Evolutionary conservation across 2,113 vertebrate species (phyloP).

Genomic region (Spermophilus dauricus): DNA sequence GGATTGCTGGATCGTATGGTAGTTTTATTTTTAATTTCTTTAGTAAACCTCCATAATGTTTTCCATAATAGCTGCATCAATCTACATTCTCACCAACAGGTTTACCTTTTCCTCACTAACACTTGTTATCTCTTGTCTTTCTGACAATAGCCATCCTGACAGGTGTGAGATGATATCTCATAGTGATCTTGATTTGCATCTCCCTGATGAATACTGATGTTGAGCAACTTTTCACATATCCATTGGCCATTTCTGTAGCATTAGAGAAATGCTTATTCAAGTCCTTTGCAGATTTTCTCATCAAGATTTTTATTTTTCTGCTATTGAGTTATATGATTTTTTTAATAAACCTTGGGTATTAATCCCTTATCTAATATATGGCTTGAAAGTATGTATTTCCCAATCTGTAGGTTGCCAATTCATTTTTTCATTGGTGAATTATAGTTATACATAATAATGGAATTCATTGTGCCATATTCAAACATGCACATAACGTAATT

Average conservation of each 20-base stretch:
- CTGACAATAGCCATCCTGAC: background rate
- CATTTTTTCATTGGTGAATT: too few species aligned
- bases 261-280: background rate
- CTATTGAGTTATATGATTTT: background rate
- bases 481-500: too few species aligned
- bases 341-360: background rate
- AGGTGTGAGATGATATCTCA: background rate
- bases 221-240: background rate
- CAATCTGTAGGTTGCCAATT: background rate
- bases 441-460: too few species aligned
- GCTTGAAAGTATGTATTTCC: background rate
- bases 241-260: background rate
- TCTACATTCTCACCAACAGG: background rate
- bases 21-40: background rate
- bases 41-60: background rate
- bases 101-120: background rate
- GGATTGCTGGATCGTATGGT: background rate
- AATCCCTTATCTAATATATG: background rate
- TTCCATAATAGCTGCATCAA: background rate
- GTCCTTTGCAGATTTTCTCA: background rate
- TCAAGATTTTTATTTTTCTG: background rate
- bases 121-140: background rate
- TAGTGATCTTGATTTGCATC: background rate
- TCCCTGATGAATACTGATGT: background rate
- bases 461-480: too few species aligned